Conservation (phyloP, 2,888 invertebrate genomes). For the Antitype chi region DNA sequence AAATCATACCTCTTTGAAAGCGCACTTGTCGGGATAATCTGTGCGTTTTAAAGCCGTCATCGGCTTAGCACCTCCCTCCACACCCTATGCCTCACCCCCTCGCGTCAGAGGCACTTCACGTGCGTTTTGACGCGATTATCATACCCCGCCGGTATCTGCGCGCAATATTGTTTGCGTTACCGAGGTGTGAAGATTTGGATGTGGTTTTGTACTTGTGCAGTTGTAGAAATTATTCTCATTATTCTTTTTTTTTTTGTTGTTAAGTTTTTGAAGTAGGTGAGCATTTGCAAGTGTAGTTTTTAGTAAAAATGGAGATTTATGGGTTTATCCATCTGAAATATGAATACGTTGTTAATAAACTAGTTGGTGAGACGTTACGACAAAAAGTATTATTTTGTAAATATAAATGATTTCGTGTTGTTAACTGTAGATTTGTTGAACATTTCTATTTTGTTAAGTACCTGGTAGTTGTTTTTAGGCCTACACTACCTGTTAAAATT, state of each 20-base stretch:
- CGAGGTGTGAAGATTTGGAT: conserved; percentile 64
- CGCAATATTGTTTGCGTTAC: conserved; percentile 87
- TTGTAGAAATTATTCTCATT: neutral
- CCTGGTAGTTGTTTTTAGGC: neutral
- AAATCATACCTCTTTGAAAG: conserved; percentile 83
- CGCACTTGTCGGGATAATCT: conserved; percentile 87
- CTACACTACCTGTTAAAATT: neutral
- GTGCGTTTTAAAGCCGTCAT: conserved; percentile 88
- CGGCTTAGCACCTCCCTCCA: conserved; percentile 80
- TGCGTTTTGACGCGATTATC: conserved; percentile 91
- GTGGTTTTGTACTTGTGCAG: conserved; percentile 50
- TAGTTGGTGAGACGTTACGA: neutral
- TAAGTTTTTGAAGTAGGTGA: neutral
- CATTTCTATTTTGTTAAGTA: neutral
- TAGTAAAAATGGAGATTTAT: neutral
- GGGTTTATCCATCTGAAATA: neutral
- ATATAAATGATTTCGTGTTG: no score
- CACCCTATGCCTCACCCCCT: conserved; percentile 49
- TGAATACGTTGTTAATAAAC: neutral
- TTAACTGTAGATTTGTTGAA: neutral
- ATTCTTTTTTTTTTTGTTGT: neutral
- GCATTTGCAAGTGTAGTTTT: neutral
- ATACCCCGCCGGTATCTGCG: conserved; percentile 88
- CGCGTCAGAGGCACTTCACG: conserved; percentile 84
- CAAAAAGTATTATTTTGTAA: neutral